These are phyloP conservation scores for Agonopterix alstromeriana DNA, from an alignment of 2,888 invertebrate genomes.

Conservation along the genomic window DNA sequence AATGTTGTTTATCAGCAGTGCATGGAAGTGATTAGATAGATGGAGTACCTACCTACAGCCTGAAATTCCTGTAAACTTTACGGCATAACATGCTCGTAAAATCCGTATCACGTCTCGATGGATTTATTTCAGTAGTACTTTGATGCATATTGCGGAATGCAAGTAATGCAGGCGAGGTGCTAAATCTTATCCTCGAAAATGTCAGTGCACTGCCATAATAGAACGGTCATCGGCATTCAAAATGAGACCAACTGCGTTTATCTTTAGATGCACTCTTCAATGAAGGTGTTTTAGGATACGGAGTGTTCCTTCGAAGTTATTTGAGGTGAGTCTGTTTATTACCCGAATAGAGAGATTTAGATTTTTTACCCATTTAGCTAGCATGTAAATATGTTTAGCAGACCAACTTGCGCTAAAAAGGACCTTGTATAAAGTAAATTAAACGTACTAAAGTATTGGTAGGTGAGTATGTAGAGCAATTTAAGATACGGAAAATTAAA, in stretches of 20 bases:
- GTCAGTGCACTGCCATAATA: conserved; percentile 60
- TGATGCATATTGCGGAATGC: conserved; percentile 42
- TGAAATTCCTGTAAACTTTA: neutral
- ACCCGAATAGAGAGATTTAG: no score
- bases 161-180: conserved; percentile 37
- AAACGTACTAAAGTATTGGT: no score
- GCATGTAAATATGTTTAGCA: no score
- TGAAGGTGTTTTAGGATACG: conserved; percentile 11
- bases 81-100: neutral
- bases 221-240: conserved; percentile 61
- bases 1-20: no score
- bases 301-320: neutral
- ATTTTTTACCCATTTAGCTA: no score
- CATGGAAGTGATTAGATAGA: no score
- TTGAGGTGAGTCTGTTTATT: no score
- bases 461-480: no score
- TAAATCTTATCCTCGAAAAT: conserved; percentile 55
- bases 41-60: no score
- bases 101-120: neutral
- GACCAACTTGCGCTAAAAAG: no score
- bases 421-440: no score
- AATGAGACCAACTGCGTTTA: conserved; percentile 31
- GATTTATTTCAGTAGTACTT: conserved; percentile 39
- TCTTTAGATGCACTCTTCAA: conserved; percentile 36
- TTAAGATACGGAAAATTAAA: no score